Base-by-base conservation (phyloP, 1,140 invertebrate species). In the Riptortus pedestris region DNA sequence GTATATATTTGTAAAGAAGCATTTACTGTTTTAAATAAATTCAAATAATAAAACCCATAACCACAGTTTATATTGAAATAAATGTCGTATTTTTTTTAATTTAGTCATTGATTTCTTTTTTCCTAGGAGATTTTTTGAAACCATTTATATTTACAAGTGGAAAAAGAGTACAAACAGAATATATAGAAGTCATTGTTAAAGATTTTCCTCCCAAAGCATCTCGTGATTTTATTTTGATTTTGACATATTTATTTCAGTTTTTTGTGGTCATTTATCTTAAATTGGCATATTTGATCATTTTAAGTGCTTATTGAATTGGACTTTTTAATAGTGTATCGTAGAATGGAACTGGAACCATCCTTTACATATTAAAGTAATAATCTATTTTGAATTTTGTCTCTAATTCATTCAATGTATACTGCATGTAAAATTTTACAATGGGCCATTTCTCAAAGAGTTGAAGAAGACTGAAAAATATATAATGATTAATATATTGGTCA, bases 11-110 rank as follows among this genome's bases (percentile, higher is more conserved):
- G 24, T 55, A 24, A 26, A 26, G 51, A 55, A 55, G 51, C 51
- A 55, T 55, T 55, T 55, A 55, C 51, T 55, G 51, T 55, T 55
- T 16, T 24, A 27, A 55, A 55, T 22, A 55, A 14, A 38, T 38
- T 3, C 2, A 27, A 55, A 24, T 24, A 55, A 55, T 7, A 7
- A 27, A 55, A 27, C n/a, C 2, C 16, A 55, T 24, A 27, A 24
- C 16, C 5, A 55, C 16, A 12, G 12, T 2, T 24, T 9, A 48
- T 11, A 48, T 48, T 48, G 18, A 4, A 4, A 24, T 2, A 55
- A 55, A 4, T 24, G 22, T 20, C 20, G 2, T 16, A 55, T 24
- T 9, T 24, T 14, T 16, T 24, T 0, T 14, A 11, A 55, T 24
- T 24, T 55, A 9, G 22, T 20, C 1, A 51, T 51, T 11, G 12